Evolutionary conservation across 2,797 vertebrate genomes (phyloP).

Genomic region (Mus minutoides): DNA sequence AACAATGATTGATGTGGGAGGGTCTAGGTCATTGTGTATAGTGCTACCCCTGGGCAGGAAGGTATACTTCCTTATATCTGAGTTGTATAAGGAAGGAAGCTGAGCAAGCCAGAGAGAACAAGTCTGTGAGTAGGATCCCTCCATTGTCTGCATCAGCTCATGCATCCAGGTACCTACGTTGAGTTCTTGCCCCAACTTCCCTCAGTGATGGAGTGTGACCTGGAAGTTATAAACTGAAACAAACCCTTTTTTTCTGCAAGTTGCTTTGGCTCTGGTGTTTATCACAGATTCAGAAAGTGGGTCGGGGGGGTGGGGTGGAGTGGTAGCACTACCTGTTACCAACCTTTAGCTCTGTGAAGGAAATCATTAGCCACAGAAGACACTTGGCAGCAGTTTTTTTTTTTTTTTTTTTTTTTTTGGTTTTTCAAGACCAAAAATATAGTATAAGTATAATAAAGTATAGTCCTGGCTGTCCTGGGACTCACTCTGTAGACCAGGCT

Average conservation of each 20-base stretch:
- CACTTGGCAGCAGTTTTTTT: neutral
- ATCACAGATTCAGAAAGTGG: neutral
- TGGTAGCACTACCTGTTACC: neutral
- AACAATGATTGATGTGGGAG: neutral
- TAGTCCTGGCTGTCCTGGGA: too few species aligned
- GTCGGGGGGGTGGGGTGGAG: neutral
- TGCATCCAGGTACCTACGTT: neutral
- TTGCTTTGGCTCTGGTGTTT: neutral
- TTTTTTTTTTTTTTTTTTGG: too few species aligned
- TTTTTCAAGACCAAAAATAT: too few species aligned
- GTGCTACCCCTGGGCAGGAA: neutral
- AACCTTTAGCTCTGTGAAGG: neutral
- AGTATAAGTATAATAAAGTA: too few species aligned
- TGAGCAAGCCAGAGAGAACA: neutral
- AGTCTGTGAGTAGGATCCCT: neutral
- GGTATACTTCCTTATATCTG: too few species aligned
- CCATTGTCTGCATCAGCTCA: neutral
- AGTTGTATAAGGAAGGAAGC: neutral
- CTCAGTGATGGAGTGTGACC: neutral
- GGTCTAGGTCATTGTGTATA: neutral
- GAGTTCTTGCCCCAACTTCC: neutral
- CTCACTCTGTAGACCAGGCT: too few species aligned
- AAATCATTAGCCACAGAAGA: neutral
- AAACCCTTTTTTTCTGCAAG: neutral
- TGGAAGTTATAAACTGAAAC: neutral